Evolutionary conservation across 2,113 vertebrate genomes (phyloP).

Genomic region (Aspiorhynchus laticeps): DNA sequence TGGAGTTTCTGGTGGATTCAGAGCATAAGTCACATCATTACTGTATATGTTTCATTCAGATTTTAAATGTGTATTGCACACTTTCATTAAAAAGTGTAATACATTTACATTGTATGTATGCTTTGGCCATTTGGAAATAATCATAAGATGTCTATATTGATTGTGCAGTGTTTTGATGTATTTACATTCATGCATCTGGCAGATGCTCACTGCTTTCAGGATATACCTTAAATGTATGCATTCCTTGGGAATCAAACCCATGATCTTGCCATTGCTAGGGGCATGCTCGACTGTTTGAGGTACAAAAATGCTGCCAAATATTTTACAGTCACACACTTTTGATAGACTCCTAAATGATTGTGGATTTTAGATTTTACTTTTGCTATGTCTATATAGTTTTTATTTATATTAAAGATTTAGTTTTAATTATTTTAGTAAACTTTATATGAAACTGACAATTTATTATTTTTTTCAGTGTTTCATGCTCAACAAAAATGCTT

Average conservation of each 20-base stretch:
- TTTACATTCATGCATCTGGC: background rate
- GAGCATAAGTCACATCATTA: background rate
- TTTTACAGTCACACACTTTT: background rate
- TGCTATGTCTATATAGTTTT: too few species aligned
- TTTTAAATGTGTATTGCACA: background rate
- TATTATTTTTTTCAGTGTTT: too few species aligned
- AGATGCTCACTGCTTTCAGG: background rate
- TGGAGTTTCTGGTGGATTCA: background rate
- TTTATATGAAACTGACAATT: too few species aligned
- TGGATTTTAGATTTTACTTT: too few species aligned
- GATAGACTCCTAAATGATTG: background rate
- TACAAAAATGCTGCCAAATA: background rate
- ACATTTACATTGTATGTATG: too few species aligned
- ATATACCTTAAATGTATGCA: background rate
- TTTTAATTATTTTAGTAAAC: too few species aligned
- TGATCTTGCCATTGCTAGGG: background rate
- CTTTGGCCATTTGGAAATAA: background rate
- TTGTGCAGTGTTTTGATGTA: background rate
- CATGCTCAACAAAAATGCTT: too few species aligned
- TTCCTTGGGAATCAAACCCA: background rate
- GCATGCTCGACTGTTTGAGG: background rate
- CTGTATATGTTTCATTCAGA: background rate
- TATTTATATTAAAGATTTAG: too few species aligned
- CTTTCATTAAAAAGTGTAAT: too few species aligned
- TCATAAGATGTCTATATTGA: background rate